A percentile compares a stretch with the other conserved stretches of the same genome.
Conservation (phyloP, 2,888 invertebrate genomes). For the Agrochola macilenta region DNA sequence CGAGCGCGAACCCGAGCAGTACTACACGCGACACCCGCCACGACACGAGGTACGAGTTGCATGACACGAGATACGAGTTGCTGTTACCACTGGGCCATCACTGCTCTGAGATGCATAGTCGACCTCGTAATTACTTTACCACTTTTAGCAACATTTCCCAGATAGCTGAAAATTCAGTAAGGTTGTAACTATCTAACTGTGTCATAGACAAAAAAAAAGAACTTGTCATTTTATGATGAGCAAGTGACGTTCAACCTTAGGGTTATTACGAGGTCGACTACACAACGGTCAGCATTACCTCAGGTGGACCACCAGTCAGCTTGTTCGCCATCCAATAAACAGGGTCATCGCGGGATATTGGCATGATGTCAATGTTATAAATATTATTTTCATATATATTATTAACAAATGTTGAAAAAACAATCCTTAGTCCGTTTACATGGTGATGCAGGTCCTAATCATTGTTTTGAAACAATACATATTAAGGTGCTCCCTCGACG, state of each 20-base stretch:
- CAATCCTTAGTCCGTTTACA: not conserved
- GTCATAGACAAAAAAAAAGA: not conserved
- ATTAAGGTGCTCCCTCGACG: not conserved
- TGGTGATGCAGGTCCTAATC: not conserved
- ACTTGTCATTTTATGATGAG: not conserved
- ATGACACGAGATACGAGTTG: no score
- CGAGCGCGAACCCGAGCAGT: slow-evolving; percentile 76
- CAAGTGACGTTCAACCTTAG: no score
- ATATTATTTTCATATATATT: not conserved
- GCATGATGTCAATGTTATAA: not conserved
- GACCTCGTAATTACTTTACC: not conserved
- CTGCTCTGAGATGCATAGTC: not conserved
- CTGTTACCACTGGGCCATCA: no score
- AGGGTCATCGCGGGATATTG: not conserved
- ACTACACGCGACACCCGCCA: slow-evolving; percentile 59
- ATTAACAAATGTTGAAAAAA: not conserved
- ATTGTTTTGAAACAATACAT: not conserved
- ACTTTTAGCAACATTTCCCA: not conserved
- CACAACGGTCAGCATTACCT: not conserved
- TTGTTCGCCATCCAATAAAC: not conserved
- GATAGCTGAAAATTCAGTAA: not conserved
- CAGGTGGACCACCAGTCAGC: not conserved
- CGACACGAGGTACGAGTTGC: slow-evolving; percentile 31
- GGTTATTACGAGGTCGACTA: not conserved
- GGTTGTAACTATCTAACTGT: not conserved